Base-by-base conservation (phyloP, 2,888 invertebrate species). In the Pandemis heparana region DNA sequence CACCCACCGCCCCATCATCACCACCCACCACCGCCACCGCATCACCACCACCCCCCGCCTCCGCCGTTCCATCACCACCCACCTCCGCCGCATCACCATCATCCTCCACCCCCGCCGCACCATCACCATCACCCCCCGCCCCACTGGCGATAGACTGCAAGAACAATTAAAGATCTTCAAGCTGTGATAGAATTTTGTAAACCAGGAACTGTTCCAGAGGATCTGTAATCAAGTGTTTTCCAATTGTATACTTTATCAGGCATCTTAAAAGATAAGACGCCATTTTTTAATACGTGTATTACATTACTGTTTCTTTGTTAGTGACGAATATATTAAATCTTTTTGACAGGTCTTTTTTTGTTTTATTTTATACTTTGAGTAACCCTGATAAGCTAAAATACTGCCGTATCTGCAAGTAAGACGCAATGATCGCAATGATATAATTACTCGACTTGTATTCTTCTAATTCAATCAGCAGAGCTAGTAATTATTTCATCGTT, bases 401-500 rank as follows among this genome's bases (percentile, higher is more conserved):
- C 39, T 70, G n/a, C 14, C 3, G 16, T 46, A 53, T 18, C 18
- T 16, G 14, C 46, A 46, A 64, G 53, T 46, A 46, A 46, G 16
- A 12, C 56, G n/a, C 38, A 14, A 66, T 46, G n/a, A n/a, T n/a
- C n/a, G 46, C 14, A 46, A 48, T 66, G 41, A 56, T 53, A 56
- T 23, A 2, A 39, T 46, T 65, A 56, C 10, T 10, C 6, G 14
- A 10, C 48, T 46, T n/a, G 16, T 23, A 48, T 51, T 43, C 61
- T 43, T 51, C 65, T 51, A 70, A 73, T 74, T 78, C 75, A 75
- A 77, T 76, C 74, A 67, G 41, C 39, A 68, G 61, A 46, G 75
- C 8, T 61, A 81, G 82, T 86, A 86, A 87, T 88, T 87, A 88
- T 84, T 85, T 80, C 78, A 83, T 83, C 81, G 82, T 86, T 85